Base-by-base conservation (phyloP, 2,888 invertebrate species). In the Ceriagrion tenellum region DNA sequence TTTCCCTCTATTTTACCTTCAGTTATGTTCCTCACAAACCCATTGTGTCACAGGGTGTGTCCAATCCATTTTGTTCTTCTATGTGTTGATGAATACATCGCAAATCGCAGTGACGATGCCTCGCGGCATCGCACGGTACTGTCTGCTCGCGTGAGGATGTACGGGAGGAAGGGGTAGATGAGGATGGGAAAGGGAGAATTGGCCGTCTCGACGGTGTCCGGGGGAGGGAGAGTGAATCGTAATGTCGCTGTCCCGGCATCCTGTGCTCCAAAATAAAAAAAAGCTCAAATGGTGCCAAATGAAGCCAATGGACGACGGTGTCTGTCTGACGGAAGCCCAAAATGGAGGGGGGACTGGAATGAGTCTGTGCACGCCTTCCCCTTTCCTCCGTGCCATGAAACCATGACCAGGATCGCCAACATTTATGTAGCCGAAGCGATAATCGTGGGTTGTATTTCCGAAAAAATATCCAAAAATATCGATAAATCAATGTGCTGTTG, bases 221-320 rank as follows among this genome's bases (percentile, higher is more conserved):
- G 88, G 47, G 81, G 81, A 35, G 74, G n/a, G 81, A 13, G 81
- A 81, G 81, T 35, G 81, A 81, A 81, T 35, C 18, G 81, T 35
- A 81, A 81, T 81, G 81, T 81, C 35, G 81, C 59, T 20, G 20
- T 47, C 26, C n/a, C 26, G 35, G 81, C 81, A 81, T 81, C 81
- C 81, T 81, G 81, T 81, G 89, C 55, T 55, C n/a, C 20, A 18
- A 10, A 35, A 59, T 47, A 88, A 35, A 23, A 89, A 89, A 55
- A 55, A 10, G 55, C 20, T 20, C 55, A 23, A 55, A 13, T 55
- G 26, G n/a, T 89, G 47, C 89, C 89, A 55, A 89, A 55, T 55
- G 89, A 55, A 89, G 89, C 89, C 55, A 55, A 55, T 81, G 69
- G 69, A 69, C n/a, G 69, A 47, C 47, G 59, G 59, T 59, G 59